Base-by-base conservation (phyloP, 2,888 invertebrate genomes). In the Salticus scenicus region DNA sequence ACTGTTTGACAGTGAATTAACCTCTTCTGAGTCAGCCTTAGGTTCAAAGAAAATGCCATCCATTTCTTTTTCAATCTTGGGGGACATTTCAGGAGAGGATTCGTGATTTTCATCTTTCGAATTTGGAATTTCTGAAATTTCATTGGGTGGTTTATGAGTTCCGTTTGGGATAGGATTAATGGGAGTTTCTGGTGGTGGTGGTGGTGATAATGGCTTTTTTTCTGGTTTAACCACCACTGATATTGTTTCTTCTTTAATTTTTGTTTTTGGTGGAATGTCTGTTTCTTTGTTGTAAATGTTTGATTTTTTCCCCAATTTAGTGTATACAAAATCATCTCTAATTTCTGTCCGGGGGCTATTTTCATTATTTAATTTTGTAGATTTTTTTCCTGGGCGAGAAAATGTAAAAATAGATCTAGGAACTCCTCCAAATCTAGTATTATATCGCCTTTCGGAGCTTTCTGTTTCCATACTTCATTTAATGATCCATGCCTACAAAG, bases 381-480 rank as follows among this genome's bases (percentile, higher is more conserved):
- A 76, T 57, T 86, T 86, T n/a, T 80, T 86, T 64, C 74, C 66
- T 20, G 75, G 37, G 10, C 73, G 64, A 17, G 82, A 77, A 41
- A 76, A 86, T 2, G 86, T 86, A 63, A 86, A 86, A 41, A 80
- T 71, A 41, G 86, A 86, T 71, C 80, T 80, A 75, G 86, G 86
- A 70, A 86, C 86, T 51, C 86, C 86, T 42, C 86, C 71, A 37
- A 86, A 86, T 76, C 86, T 77, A 67, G 86, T 86, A 30, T 86
- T 86, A 31, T 86, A 86, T 67, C 86, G 64, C 64, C 86, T 86
- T 57, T 86, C 86, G 10, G 86, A 78, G 72, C 75, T 79, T 69
- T 80, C 69, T 24, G 86, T 73, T 79, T 85, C 84, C 84, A 85
- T 85, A 51, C 79, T 85, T 85, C 70, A 79, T 77, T 84, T 84